Percentiles rank a stretch among this genome's conserved stretches.
phyloP scores from a whole-genome alignment of 2,888 invertebrate genomes.

The Athalia circularis region DNA sequence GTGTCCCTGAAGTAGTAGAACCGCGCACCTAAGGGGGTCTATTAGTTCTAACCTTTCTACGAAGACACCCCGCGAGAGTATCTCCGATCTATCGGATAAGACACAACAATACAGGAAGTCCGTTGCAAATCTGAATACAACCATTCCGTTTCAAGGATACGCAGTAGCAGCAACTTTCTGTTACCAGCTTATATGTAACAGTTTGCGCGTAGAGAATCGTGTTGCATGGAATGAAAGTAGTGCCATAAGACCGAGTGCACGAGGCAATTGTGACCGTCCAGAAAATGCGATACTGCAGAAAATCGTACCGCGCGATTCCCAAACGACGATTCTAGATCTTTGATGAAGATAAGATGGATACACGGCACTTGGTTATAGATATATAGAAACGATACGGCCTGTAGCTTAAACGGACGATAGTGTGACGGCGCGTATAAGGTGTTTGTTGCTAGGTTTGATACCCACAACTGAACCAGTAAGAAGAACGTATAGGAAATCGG shows the following conservation, averaged over 20 bases:
- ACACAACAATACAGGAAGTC: conserved; percentile 70
- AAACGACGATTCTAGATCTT: conserved; percentile 58
- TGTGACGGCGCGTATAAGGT: conserved; percentile 54
- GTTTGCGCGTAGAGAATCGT: neutral
- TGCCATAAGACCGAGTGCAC: conserved; percentile 10
- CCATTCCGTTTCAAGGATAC: conserved; percentile 66
- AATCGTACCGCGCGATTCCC: conserved; percentile 45
- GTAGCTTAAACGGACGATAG: conserved; percentile 22
- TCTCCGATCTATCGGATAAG: conserved; percentile 70
- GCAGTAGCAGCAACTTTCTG: neutral
- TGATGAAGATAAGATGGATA: conserved; percentile 63
- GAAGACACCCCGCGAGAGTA: conserved; percentile 57
- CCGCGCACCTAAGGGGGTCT: conserved; percentile 68
- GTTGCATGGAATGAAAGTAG: neutral
- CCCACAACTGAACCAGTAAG: conserved; percentile 16
- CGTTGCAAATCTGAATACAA: conserved; percentile 64
- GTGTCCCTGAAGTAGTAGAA: conserved; percentile 61
- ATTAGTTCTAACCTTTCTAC: conserved; percentile 67
- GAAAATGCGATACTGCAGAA: neutral
- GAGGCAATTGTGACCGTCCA: conserved; percentile 28
- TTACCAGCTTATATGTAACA: conserved; percentile 17
- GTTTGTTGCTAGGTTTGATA: conserved; percentile 45
- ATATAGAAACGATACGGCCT: conserved; percentile 33
- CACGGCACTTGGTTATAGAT: neutral
- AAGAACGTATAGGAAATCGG: conserved; percentile 23